Base-by-base conservation (phyloP, 1,140 invertebrate genomes). In the Parapsyche elsis region DNA sequence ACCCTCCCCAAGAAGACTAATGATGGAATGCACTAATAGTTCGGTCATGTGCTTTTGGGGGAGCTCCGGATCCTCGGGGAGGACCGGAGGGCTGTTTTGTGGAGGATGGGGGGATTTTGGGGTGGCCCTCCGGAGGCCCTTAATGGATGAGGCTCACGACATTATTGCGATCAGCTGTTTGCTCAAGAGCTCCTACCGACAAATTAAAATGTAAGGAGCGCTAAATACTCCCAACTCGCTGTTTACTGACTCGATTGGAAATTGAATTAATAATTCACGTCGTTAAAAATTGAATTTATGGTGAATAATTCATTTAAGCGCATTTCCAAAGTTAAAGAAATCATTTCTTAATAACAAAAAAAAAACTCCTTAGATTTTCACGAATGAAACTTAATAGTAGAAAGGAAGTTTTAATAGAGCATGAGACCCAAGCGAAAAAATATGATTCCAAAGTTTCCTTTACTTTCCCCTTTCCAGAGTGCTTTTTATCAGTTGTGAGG, bases 1-100 rank as follows among this genome's bases (percentile, higher is more conserved):
- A 77, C 75, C 75, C 75, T 77, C 30, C 16, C 21, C 75, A 64
- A 53, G 49, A 80, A 80, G 81, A 82, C 81, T 82, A 82, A 82
- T 82, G 81, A 82, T 80, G 79, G 81, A 82, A 82, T 82, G 79
- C 81, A 80, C 81, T 82, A 82, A 82, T 82, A 82, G 81, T 80
- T 79, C 46, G 76, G 73, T 77, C 74, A 76, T 76, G 74, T 44
- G 74, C 53, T 45, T 30, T 9, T 30, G 23, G 57, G 75, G 75
- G 59, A 75, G 7, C 70, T 12, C 12, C 9, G 61, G 21, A 73
- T 45, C 38, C 16, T 30, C 67, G 23, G 59, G 64, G 64, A 23
- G 64, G 10, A 1, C 64, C 59, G 21, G 4, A 61, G n/a, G 59
- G 59, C 24, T 5, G 64, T 67, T 24, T 24, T 5, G 64, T 21